Conservation (phyloP, 2,113 vertebrate species). For the Platycercus adscitus region DNA sequence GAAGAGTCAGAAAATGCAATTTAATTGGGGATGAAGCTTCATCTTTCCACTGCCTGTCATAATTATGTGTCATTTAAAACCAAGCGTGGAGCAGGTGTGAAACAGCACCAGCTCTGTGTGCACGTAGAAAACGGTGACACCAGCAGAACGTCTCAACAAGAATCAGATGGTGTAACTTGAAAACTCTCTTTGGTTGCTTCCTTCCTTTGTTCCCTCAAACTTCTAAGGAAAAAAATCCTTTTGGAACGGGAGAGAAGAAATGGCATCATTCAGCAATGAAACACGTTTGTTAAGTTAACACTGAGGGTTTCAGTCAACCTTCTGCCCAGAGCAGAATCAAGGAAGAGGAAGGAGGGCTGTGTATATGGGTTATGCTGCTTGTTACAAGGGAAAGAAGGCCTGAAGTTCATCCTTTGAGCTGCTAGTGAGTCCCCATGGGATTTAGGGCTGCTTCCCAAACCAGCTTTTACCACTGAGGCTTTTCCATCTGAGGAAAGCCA, state of each 20-base stretch:
- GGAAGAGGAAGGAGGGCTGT: background rate
- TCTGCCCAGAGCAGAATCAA: background rate
- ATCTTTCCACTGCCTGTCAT: background rate
- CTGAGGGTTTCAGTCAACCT: background rate
- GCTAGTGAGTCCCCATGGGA: fast-evolving
- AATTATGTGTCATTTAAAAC: background rate
- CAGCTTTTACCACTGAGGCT: background rate
- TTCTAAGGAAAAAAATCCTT: background rate
- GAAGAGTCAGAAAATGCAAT: background rate
- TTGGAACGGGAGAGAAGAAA: background rate
- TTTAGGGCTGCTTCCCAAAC: background rate
- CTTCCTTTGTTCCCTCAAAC: background rate
- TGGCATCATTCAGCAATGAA: background rate
- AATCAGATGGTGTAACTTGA: background rate
- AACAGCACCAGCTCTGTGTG: background rate
- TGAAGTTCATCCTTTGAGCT: background rate
- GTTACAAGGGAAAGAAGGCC: background rate
- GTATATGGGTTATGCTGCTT: background rate
- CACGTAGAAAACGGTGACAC: background rate
- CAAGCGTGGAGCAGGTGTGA: slow-evolving; percentile 2
- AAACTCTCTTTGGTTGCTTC: background rate
- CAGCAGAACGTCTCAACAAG: background rate
- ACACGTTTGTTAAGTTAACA: background rate
- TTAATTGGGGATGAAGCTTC: slow-evolving; percentile 1
- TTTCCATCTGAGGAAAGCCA: background rate